A percentile compares a stretch with the other conserved stretches of the same genome.
These are phyloP conservation scores for Brachionus rotundiformis DNA, from an alignment of 1,140 invertebrate species.

Conservation along the genomic window DNA sequence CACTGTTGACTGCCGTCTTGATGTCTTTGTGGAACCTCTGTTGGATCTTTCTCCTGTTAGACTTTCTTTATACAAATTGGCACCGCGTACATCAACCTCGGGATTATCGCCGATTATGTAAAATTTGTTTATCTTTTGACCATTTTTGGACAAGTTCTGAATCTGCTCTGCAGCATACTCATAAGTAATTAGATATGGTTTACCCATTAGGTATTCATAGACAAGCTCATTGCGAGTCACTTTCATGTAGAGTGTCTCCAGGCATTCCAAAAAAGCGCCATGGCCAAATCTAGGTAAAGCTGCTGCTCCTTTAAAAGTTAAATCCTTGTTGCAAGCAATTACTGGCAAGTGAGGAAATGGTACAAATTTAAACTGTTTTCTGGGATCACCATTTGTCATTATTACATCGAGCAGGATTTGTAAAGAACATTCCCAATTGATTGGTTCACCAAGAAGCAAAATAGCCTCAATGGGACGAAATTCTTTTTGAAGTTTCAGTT, in stretches of 20 bases:
- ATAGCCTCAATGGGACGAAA: constrained; percentile 63
- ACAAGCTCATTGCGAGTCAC: constrained; percentile 61
- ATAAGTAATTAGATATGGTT: constrained; percentile 65
- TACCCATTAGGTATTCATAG: constrained; percentile 63
- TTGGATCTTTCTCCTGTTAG: constrained; percentile 60
- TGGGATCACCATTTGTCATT: constrained; percentile 69
- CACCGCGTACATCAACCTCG: constrained; percentile 73
- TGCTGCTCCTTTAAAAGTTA: constrained; percentile 63
- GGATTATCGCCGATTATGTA: constrained; percentile 70
- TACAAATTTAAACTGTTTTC: constrained; percentile 36
- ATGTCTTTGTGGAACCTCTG: constrained; percentile 51
- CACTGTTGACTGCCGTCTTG: constrained; percentile 53
- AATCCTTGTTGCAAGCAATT: constrained; percentile 64
- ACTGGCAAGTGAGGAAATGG: constrained; percentile 57
- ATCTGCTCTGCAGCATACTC: constrained; percentile 60
- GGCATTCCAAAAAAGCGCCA: constrained; percentile 62
- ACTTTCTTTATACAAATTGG: constrained; percentile 73
- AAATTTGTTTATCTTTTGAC: constrained; percentile 58
- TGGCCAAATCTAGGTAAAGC: constrained; percentile 64
- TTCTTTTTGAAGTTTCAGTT: constrained; percentile 64
- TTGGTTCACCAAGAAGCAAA: constrained; percentile 63
- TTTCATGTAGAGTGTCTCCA: constrained; percentile 63
- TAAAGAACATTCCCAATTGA: constrained; percentile 64
- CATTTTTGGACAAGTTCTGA: constrained; percentile 56
- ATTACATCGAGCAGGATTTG: constrained; percentile 72